These are phyloP conservation scores for Tetranychus piercei DNA, from an alignment of 2,888 invertebrate genomes.

Conservation along the genomic window DNA sequence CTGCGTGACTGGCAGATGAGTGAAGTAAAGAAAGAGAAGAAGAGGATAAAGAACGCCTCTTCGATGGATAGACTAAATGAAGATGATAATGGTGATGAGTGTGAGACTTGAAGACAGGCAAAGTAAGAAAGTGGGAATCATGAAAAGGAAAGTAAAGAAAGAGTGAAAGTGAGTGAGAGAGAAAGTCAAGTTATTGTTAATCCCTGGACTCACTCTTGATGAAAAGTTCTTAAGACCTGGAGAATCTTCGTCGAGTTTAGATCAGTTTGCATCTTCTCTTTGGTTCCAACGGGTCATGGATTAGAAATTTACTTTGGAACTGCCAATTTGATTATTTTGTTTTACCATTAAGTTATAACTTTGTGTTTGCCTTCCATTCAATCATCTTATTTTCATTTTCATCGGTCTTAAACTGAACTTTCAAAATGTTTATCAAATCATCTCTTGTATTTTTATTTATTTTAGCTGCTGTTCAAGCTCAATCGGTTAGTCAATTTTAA, in stretches of 20 bases:
- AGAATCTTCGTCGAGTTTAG: not conserved
- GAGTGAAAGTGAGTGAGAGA: constrained; percentile 8
- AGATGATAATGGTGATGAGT: not conserved
- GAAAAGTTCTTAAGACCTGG: not conserved
- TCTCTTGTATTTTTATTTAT: constrained; percentile 5
- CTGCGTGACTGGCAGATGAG: not conserved
- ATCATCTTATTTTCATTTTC: not conserved
- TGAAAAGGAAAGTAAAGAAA: not conserved
- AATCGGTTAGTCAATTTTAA: not conserved
- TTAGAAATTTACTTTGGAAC: not conserved
- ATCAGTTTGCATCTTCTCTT: not conserved
- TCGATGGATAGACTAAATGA: not conserved
- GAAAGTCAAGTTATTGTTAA: not conserved
- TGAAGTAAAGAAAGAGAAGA: not conserved
- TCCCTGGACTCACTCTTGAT: not conserved
- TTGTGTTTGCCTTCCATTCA: not conserved
- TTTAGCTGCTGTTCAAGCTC: not conserved
- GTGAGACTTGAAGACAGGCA: not conserved
- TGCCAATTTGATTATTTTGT: not conserved
- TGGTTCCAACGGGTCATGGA: constrained; percentile 3
- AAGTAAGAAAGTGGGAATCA: not conserved
- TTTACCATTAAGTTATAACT: not conserved
- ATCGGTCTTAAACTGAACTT: not conserved
- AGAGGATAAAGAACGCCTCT: not conserved
- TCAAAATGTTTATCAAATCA: constrained; percentile 5